Evolutionary conservation across 2,113 vertebrate species (phyloP), one percentile per base, ranked within the genome.

Genomic region (Marcusenius ussheri): DNA sequence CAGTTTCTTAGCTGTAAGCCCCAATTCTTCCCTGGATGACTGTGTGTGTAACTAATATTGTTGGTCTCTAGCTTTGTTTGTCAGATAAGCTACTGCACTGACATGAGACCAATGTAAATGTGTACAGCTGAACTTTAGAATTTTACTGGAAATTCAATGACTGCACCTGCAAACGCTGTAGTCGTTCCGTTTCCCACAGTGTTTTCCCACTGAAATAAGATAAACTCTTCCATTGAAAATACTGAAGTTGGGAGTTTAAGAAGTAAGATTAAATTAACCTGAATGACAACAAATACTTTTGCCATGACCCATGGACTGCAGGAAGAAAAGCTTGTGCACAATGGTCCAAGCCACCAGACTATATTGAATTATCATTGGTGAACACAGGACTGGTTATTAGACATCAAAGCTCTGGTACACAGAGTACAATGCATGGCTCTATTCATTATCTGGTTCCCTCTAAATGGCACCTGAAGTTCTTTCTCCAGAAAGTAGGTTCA

Each of bases 301-400:
- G 87, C 87, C 87, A 31, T 35, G 85, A 53, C 35, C 85, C 50
- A 53, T 53, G 50, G 50, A 53, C 56, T 24, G 42, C 56, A 4
- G 56, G 87, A 66, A 84, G 46, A 85, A 89, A 62, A 11, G 49
- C 80, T 89, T 47, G 80, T 39, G 39, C 17, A 42, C 88, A 89
- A 74, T 83, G 46, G 74, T n/a, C 50, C n/a, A 53, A 35, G 74
- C 49, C 39, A 85, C 39, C 19, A 58, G 50, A 62, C 89, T 58
- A 35, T 83, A 53, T 85, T 89, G 80, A 21, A 47, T 89, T 56
- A 84, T 89, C 74, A 83, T 74, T 8, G 70, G 49, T 53, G 89
- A 89, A 89, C 80, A 84, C 74, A 39, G 49, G 19, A 58, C 51
- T 47, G 21, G 31, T 84, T 89, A 53, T 58, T 13, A 51, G 35